These are phyloP conservation scores for Champsocephalus esox DNA, from an alignment of 2,797 vertebrate genomes.

Conservation along the genomic window DNA sequence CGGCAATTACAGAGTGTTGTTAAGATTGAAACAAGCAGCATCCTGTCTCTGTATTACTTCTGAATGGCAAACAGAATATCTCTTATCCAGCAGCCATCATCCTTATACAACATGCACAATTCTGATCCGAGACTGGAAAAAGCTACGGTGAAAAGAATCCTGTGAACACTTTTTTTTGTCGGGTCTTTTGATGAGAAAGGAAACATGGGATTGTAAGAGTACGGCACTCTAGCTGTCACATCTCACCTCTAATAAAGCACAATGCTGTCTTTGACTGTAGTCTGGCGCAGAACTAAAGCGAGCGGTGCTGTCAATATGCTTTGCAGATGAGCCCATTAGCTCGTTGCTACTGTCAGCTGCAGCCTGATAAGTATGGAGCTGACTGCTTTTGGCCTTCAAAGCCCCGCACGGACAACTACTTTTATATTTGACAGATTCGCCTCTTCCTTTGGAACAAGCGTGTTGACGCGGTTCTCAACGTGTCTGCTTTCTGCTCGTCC, in stretches of 20 bases:
- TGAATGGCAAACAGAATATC: conserved; percentile 46
- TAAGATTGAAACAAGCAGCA: conserved; percentile 56
- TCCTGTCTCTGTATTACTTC: conserved; percentile 25
- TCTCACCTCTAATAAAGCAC: conserved; percentile 65
- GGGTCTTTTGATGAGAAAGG: conserved; percentile 46
- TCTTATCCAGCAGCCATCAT: conserved; percentile 35
- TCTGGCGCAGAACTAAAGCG: conserved; percentile 42
- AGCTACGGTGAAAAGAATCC: conserved; percentile 42
- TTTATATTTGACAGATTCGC: conserved; percentile 72
- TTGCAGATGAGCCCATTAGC: conserved; percentile 73
- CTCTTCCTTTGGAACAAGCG: conserved; percentile 56
- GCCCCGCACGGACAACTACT: conserved; percentile 48
- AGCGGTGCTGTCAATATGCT: conserved; percentile 65
- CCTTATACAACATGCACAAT: conserved; percentile 52
- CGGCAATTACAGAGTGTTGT: conserved; percentile 51
- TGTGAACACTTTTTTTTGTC: conserved; percentile 39
- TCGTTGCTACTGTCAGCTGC: conserved; percentile 68
- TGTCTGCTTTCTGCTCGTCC: conserved; percentile 63
- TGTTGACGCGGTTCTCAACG: conserved; percentile 53
- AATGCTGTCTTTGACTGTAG: conserved; percentile 57
- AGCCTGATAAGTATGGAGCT: conserved; percentile 61
- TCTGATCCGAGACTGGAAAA: conserved; percentile 45
- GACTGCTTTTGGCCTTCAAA: conserved; percentile 72
- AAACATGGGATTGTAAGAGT: conserved; percentile 40
- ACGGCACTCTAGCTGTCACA: conserved; percentile 62